phyloP scores from a whole-genome alignment of 1,140 invertebrate genomes.

The Dermatophagoides farinae region DNA sequence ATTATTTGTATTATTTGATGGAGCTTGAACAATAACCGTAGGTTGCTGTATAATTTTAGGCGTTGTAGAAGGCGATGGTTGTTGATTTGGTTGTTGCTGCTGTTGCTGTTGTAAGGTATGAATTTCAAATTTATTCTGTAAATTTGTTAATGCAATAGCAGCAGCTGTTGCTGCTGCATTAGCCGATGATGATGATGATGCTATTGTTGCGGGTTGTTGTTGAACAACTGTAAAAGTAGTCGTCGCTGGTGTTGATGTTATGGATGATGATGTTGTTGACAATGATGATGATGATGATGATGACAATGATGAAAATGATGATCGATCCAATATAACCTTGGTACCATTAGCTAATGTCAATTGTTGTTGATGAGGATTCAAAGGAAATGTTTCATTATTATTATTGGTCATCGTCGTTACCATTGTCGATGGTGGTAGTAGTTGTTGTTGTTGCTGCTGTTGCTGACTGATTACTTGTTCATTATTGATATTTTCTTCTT shows the following conservation, averaged over 20 bases:
- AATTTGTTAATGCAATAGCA: constrained; percentile 1
- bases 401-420: not conserved
- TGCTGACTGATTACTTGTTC: not conserved
- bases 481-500: not conserved
- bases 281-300: not conserved
- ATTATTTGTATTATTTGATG: not conserved
- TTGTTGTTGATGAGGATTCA: not conserved
- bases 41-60: not conserved
- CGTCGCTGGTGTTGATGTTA: too few species aligned
- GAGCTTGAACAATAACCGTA: constrained; percentile 6
- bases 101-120: not conserved
- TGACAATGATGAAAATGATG: not conserved
- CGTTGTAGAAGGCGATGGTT: not conserved
- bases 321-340: not conserved
- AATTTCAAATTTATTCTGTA: constrained; percentile 10
- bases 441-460: not conserved
- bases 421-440: not conserved
- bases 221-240: not conserved
- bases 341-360: not conserved
- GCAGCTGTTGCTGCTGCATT: constrained; percentile 13
- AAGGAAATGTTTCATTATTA: too few species aligned
- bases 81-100: not conserved
- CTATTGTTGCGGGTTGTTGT: not conserved
- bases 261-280: not conserved
- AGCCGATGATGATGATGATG: not conserved